Base-by-base conservation (phyloP, 2,113 vertebrate species). In the Macrotis lagotis region DNA sequence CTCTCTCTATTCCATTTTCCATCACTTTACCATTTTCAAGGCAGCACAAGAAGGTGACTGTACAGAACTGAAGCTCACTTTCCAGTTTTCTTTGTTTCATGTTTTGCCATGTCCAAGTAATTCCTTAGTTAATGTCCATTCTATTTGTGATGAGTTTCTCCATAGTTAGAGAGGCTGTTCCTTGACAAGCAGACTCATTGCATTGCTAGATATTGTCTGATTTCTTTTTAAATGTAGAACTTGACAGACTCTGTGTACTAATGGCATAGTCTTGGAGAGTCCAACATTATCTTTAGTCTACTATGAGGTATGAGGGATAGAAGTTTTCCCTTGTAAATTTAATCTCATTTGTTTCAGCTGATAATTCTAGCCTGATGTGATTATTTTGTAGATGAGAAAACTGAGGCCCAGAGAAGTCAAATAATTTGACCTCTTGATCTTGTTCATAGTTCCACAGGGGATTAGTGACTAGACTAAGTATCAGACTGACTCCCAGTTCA, bases 321-420 rank as follows among this genome's bases (percentile, higher is more conserved):
- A 83, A 10, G 2, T 83, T 66, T 83, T 22, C 37, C n/a, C 66
- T 83, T 37, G 31, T 59, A 74, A n/a, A 37, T 74, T 16, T n/a
- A n/a, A 74, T n/a, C 4, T 74, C 44, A 74, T 74, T n/a, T 74
- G 66, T n/a, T 83, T 83, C 66, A 83, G 16, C 14, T 22, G 16
- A 37, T 44, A 83, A n/a, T 83, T 83, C 66, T 83, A 44, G 16
- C 16, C n/a, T 83, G 66, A n/a, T 83, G n/a, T 44, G 66, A 83
- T 83, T 83, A 48, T 93, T 93, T 74, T 92, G 50, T 5, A 59
- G 88, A 50, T 28, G 93, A 93, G 50, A 88, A 93, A 47, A 93
- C n/a, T 10, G 51, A 92, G 91, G 11, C 52, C 90, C 88, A 83
- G 12, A 48, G 37, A 94, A 31, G 48, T 49, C 48, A 51, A 3